These are phyloP conservation scores for Rotaria macrura DNA, from an alignment of 2,888 invertebrate species.

Conservation along the genomic window DNA sequence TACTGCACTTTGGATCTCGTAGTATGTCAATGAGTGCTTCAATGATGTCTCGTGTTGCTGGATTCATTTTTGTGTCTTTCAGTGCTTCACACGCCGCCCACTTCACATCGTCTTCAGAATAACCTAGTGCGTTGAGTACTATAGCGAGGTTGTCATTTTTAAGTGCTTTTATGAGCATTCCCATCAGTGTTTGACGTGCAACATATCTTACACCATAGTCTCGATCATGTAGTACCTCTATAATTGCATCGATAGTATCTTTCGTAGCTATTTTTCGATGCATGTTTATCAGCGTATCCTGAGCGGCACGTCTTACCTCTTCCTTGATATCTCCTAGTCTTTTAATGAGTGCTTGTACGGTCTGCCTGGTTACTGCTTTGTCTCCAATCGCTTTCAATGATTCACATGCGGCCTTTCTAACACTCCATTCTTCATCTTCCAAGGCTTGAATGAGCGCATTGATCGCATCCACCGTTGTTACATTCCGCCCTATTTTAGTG, in stretches of 20 bases:
- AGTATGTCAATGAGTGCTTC: background rate
- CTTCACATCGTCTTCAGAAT: no score
- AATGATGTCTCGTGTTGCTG: background rate
- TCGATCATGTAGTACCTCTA: background rate
- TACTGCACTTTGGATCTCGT: background rate
- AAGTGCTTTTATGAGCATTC: no score
- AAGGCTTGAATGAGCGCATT: background rate
- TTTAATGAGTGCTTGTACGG: background rate
- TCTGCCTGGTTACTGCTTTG: background rate
- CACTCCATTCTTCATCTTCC: background rate
- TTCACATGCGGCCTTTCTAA: background rate
- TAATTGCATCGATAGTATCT: background rate
- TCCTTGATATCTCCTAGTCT: background rate
- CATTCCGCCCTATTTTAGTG: background rate
- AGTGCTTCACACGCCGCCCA: background rate
- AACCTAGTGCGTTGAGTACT: no score
- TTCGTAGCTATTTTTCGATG: background rate
- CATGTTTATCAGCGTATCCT: background rate
- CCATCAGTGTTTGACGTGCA: no score
- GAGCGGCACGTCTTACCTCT: background rate
- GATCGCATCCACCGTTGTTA: background rate
- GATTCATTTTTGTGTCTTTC: background rate
- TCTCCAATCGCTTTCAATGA: background rate
- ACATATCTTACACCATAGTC: background rate
- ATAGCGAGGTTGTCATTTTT: no score